These are phyloP conservation scores for Hystrix cristata DNA, from an alignment of 2,113 vertebrate genomes.

Conservation along the genomic window DNA sequence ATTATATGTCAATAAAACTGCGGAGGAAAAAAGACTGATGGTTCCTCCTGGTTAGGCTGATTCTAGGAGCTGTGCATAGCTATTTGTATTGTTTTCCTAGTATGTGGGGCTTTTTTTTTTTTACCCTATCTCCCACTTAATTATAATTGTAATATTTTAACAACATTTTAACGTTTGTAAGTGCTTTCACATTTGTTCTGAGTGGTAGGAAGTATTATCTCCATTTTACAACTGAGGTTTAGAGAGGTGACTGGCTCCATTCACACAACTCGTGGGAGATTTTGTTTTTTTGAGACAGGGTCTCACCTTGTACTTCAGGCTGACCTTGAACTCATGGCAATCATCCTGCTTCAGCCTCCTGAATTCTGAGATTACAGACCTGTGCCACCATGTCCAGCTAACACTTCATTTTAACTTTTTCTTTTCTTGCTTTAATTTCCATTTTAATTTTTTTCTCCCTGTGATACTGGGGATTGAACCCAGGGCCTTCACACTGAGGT, in stretches of 20 bases:
- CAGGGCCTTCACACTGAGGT: neutral
- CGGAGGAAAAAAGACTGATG: neutral
- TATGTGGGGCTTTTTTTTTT: neutral
- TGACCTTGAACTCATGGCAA: neutral
- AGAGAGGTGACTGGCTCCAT: neutral
- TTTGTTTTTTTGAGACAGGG: neutral
- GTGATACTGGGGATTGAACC: neutral
- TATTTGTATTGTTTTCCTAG: no score
- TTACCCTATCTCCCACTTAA: neutral
- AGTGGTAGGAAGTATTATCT: neutral
- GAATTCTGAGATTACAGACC: neutral
- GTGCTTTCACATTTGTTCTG: neutral
- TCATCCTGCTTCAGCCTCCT: neutral
- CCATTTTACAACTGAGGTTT: neutral
- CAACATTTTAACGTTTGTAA: neutral
- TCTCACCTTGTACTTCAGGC: neutral
- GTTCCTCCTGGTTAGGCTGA: neutral
- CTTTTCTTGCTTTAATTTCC: neutral
- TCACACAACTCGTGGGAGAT: neutral
- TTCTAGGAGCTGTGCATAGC: accelerated
- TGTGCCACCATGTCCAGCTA: neutral
- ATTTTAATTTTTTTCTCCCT: neutral
- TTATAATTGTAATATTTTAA: neutral
- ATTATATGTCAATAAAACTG: neutral
- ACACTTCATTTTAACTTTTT: neutral